Evolutionary conservation across 1,140 invertebrate genomes (phyloP).

Genomic region (Lepidurus couesii): DNA sequence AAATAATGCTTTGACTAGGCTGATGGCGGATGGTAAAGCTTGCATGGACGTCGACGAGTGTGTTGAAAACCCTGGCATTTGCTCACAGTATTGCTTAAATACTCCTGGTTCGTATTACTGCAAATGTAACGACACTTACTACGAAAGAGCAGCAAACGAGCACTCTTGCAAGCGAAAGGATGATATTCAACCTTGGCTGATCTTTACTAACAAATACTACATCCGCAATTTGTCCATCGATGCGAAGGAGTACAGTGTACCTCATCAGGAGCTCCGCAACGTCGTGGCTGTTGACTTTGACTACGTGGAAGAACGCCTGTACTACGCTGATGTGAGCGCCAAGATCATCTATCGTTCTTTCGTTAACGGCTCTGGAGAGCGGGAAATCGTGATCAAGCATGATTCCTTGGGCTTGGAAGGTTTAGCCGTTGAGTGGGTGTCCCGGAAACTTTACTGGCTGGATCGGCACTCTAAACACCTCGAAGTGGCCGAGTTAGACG

Average conservation of each 20-base stretch:
- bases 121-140: constrained; percentile 90
- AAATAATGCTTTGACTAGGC: background rate
- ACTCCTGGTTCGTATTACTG: constrained; percentile 92
- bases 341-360: constrained; percentile 78
- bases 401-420: constrained; percentile 92
- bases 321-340: constrained; percentile 90
- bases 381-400: constrained; percentile 81
- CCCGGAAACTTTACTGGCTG: constrained; percentile 94
- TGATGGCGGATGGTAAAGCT: constrained; percentile 54
- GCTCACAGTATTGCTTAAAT: constrained; percentile 92
- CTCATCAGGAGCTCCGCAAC: constrained; percentile 92
- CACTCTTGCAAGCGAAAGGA: constrained; percentile 85
- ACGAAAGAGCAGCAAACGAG: constrained; percentile 76
- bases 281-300: constrained; percentile 95
- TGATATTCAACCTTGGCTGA: constrained; percentile 75
- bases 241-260: constrained; percentile 72
- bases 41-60: constrained; percentile 94
- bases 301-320: constrained; percentile 71
- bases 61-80: constrained; percentile 76
- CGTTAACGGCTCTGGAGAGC: constrained; percentile 50
- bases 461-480: constrained; percentile 91
- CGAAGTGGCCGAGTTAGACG: constrained; percentile 84
- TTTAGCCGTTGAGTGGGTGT: constrained; percentile 95
- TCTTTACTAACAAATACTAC: constrained; percentile 98
- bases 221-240: constrained; percentile 91